Evolutionary conservation across 2,797 vertebrate species (phyloP).

Genomic region (Tolypeutes matacus): DNA sequence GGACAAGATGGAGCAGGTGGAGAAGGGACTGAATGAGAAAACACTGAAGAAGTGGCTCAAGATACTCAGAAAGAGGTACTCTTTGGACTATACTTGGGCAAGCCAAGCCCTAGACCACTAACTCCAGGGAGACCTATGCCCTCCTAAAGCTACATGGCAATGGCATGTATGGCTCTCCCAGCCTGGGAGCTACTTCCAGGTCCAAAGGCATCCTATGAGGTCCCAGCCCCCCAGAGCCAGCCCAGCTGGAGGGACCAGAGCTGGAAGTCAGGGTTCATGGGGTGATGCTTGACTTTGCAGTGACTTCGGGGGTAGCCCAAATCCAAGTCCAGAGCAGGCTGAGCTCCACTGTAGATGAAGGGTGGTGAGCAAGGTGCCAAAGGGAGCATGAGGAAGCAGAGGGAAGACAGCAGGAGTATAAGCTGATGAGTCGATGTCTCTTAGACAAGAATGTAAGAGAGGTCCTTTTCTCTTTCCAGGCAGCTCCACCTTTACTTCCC

Average conservation of each 20-base stretch:
- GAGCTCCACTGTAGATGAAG: background rate
- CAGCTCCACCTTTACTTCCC: constrained; percentile 67
- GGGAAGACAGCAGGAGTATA: rapidly evolving
- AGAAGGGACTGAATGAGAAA: background rate
- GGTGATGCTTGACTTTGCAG: background rate
- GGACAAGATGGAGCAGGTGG: constrained; percentile 67
- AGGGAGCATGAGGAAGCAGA: background rate
- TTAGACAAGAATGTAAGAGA: background rate
- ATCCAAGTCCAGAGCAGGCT: background rate
- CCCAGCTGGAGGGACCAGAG: background rate
- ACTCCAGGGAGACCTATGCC: too few relatives aligned
- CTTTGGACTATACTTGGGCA: rapidly evolving
- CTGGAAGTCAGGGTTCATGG: background rate
- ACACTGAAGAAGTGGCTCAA: constrained; percentile 59
- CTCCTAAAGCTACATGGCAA: rapidly evolving
- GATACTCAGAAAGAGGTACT: constrained; percentile 64
- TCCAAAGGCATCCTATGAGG: background rate
- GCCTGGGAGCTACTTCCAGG: background rate
- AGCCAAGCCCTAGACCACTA: too few relatives aligned
- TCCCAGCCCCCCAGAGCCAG: too few relatives aligned
- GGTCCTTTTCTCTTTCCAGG: constrained; percentile 8
- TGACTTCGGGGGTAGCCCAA: background rate
- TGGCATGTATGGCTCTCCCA: background rate
- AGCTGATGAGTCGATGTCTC: rapidly evolving
- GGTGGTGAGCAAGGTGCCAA: background rate